Percentiles rank a stretch among this genome's conserved stretches.
Conservation (phyloP, 1,140 invertebrate genomes). For the Batillaria attramentaria region DNA sequence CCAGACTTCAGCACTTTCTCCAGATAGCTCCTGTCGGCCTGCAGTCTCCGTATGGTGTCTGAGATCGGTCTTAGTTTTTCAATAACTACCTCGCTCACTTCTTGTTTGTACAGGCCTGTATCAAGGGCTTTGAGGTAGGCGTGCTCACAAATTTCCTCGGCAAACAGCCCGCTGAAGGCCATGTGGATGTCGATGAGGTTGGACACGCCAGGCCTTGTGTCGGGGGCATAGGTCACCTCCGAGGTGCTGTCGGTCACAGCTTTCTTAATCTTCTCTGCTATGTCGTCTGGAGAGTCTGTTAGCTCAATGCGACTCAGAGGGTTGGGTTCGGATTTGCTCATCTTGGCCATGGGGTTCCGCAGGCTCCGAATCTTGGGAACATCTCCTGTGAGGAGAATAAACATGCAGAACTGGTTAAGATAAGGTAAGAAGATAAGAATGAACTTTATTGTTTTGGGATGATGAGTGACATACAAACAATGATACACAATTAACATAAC, state of each 20-base stretch:
- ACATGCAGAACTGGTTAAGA: no score
- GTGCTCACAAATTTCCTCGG: constrained; percentile 82
- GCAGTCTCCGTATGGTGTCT: constrained; percentile 75
- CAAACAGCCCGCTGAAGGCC: constrained; percentile 78
- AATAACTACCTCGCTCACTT: constrained; percentile 83
- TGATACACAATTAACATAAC: no score
- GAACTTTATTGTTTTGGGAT: no score
- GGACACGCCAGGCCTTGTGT: constrained; percentile 85
- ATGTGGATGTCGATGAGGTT: constrained; percentile 90
- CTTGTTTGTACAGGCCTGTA: constrained; percentile 86
- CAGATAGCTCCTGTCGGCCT: constrained; percentile 79
- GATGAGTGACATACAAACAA: no score
- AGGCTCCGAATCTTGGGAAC: constrained; percentile 63
- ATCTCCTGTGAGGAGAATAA: constrained; percentile 55
- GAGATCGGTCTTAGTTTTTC: constrained; percentile 83
- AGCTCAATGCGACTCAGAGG: constrained; percentile 85
- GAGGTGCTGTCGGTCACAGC: constrained; percentile 93
- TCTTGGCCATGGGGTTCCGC: constrained; percentile 83
- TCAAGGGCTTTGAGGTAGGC: constrained; percentile 74
- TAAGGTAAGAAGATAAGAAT: no score
- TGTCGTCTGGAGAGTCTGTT: constrained; percentile 83
- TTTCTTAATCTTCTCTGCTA: constrained; percentile 89
- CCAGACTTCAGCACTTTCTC: constrained; percentile 80
- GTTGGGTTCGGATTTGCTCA: constrained; percentile 96
- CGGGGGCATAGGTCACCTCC: constrained; percentile 85